Evolutionary conservation across 2,797 vertebrate species (phyloP).

Genomic region (Karalla daura): DNA sequence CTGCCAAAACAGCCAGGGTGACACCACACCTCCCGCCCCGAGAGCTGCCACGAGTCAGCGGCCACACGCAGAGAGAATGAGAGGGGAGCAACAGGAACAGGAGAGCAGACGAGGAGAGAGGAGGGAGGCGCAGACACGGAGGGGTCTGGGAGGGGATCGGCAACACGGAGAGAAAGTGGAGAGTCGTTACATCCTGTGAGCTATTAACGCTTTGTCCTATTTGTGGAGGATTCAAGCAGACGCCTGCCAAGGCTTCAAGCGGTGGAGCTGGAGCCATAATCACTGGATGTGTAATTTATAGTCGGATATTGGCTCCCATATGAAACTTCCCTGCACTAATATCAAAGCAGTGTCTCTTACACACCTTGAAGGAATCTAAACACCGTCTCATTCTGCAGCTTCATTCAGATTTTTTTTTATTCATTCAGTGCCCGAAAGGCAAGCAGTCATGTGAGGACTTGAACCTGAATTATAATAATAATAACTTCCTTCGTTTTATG

Average conservation of each 20-base stretch:
- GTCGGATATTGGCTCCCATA: not conserved
- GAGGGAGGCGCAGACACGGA: slow-evolving; percentile 11
- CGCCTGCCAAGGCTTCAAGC: not conserved
- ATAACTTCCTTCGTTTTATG: not conserved
- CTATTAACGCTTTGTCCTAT: not conserved
- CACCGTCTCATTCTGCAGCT: not conserved
- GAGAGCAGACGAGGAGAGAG: not conserved
- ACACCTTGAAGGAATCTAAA: not conserved
- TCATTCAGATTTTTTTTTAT: not conserved
- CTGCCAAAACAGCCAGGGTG: slow-evolving; percentile 79
- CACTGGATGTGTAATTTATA: not conserved
- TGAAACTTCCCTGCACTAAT: not conserved
- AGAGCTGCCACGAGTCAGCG: slow-evolving; percentile 45
- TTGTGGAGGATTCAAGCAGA: not conserved
- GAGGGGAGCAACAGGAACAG: slow-evolving; percentile 45
- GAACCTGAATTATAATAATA: not conserved
- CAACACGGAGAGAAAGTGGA: not conserved
- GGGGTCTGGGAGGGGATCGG: slow-evolving; percentile 35
- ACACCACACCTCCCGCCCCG: slow-evolving; percentile 58
- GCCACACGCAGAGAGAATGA: slow-evolving; percentile 63
- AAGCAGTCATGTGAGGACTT: too few relatives aligned
- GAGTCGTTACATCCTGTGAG: slow-evolving; percentile 6
- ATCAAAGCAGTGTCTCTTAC: not conserved
- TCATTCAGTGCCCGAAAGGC: not conserved
- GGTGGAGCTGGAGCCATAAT: not conserved